phyloP scores from a whole-genome alignment of 2,797 vertebrate species.

The Loriculus beryllinus region DNA sequence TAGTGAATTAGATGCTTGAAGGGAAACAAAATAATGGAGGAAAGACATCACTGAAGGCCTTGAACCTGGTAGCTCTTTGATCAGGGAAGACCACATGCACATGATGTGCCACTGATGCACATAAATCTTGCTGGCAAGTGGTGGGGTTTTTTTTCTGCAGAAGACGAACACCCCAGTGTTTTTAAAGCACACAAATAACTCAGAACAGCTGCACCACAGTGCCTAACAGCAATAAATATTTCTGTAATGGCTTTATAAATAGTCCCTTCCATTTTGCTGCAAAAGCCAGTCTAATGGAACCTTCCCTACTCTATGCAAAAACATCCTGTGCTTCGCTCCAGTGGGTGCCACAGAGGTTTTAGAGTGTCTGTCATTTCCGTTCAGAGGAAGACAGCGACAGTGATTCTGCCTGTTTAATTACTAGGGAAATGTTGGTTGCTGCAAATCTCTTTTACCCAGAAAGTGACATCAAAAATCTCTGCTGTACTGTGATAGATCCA shows the following conservation, averaged over 20 bases:
- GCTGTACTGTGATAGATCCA: not conserved
- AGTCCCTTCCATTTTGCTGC: not conserved
- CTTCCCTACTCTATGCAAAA: not conserved
- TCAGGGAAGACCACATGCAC: not conserved
- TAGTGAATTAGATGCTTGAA: not conserved
- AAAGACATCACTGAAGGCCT: not conserved
- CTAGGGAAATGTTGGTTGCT: not conserved
- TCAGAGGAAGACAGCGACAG: not conserved
- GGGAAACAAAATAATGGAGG: not conserved
- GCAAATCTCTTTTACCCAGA: not conserved
- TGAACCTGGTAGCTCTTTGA: not conserved
- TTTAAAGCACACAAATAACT: not conserved
- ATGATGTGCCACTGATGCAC: not conserved
- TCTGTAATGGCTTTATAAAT: not conserved
- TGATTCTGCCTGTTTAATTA: not conserved
- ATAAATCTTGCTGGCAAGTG: not conserved
- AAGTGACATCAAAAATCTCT: not conserved
- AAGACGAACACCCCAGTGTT: not conserved
- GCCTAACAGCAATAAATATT: not conserved
- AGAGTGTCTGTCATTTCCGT: not conserved
- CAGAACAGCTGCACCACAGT: not conserved
- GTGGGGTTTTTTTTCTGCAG: not conserved
- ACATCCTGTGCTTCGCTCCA: not conserved
- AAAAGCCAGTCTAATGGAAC: not conserved
- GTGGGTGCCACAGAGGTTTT: not conserved